Percentiles rank a stretch among this genome's conserved stretches.
Evolutionary conservation across 2,113 vertebrate genomes (phyloP).

Genomic region (Pomatorhinus ruficollis): DNA sequence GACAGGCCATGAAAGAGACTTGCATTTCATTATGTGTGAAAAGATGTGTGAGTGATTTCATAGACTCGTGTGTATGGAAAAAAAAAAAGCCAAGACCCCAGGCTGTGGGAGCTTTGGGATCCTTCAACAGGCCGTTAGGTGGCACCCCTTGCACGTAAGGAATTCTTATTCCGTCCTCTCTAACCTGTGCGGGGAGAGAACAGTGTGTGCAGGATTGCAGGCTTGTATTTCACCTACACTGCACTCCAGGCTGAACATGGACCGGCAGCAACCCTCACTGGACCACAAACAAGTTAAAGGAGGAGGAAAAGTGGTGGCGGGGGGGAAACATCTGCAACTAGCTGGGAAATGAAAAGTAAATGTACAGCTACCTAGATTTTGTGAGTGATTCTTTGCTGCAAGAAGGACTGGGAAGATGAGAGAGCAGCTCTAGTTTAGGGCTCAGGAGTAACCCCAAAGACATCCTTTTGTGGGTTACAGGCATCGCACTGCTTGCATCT

Average conservation of each 20-base stretch:
- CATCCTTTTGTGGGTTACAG: neutral
- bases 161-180: neutral
- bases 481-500: fast-evolving
- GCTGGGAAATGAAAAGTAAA: neutral
- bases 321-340: neutral
- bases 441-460: neutral
- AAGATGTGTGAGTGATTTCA: fast-evolving
- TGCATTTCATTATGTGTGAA: neutral
- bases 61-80: fast-evolving
- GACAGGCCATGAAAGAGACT: neutral
- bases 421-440: neutral
- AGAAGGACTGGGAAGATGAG: neutral
- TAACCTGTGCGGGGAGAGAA: fast-evolving
- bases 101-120: neutral
- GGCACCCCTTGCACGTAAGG: neutral
- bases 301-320: neutral
- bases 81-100: fast-evolving
- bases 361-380: neutral
- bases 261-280: neutral
- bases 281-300: neutral
- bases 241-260: neutral
- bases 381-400: neutral
- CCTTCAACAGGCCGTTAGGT: neutral
- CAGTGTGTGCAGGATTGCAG: neutral
- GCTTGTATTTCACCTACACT: neutral